Evolutionary conservation across 2,797 vertebrate species (phyloP).

Genomic region (Siniperca obscura): DNA sequence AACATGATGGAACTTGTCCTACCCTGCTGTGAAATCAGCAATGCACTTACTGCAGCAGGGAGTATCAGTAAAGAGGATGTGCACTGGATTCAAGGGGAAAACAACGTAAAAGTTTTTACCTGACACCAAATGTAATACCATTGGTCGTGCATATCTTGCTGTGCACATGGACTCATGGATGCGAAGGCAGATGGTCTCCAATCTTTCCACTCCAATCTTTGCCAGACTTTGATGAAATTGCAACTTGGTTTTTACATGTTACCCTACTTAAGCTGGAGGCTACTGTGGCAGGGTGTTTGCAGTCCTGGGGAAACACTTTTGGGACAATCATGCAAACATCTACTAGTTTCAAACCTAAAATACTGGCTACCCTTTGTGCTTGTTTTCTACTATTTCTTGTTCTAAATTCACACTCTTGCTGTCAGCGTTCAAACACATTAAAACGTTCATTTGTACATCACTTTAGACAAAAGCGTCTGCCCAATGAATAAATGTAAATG

Average conservation of each 20-base stretch:
- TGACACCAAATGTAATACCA: background rate
- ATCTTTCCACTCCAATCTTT: background rate
- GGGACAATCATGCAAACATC: background rate
- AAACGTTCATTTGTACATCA: no score
- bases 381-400: background rate
- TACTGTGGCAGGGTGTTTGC: background rate
- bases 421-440: no score
- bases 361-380: background rate
- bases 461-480: no score
- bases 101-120: background rate
- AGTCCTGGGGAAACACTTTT: background rate
- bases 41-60: constrained; percentile 11
- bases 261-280: background rate
- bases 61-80: constrained; percentile 1
- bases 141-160: background rate
- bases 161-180: background rate
- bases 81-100: constrained; percentile 1
- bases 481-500: no score
- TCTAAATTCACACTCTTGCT: background rate
- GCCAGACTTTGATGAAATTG: background rate
- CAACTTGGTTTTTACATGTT: background rate
- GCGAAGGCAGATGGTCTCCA: background rate
- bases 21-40: constrained; percentile 29
- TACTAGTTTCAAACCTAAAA: background rate
- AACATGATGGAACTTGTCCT: constrained; percentile 17